A percentile compares a stretch with the other conserved stretches of the same genome.
These are phyloP conservation scores for Triplophysa dalaica DNA, from an alignment of 2,113 vertebrate species.

Conservation along the genomic window DNA sequence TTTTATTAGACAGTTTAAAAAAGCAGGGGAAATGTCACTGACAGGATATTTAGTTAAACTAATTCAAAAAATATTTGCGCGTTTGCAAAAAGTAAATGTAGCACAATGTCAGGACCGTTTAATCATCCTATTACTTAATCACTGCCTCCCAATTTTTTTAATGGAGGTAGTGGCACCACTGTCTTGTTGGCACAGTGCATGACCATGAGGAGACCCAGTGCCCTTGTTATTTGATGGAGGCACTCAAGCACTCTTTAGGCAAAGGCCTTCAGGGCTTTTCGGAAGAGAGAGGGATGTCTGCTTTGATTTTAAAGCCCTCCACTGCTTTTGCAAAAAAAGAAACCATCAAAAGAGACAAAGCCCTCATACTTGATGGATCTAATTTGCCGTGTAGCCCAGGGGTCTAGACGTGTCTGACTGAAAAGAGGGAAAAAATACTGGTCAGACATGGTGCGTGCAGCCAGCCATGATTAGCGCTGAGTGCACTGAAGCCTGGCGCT, in stretches of 20 bases:
- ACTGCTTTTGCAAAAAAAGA: conserved; percentile 5
- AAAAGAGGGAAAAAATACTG: conserved; percentile 21
- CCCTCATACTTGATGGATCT: conserved; percentile 44
- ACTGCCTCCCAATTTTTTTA: background rate
- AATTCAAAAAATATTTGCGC: background rate
- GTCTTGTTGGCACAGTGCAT: conserved; percentile 1
- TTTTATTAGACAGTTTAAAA: background rate
- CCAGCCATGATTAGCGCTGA: conserved; percentile 45
- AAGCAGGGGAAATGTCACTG: background rate
- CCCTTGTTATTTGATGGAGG: conserved; percentile 36
- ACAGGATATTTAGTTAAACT: background rate
- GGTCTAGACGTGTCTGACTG: conserved; percentile 43
- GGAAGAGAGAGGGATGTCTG: background rate
- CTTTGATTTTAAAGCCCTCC: conserved; percentile 22
- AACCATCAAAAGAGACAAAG: conserved; percentile 20
- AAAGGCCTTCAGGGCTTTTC: conserved; percentile 24
- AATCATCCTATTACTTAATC: background rate
- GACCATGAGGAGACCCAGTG: conserved; percentile 39
- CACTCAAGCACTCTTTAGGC: conserved; percentile 22
- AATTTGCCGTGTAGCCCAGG: conserved; percentile 48
- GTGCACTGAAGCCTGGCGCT: conserved; percentile 36
- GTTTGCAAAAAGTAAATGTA: background rate
- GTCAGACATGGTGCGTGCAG: conserved; percentile 46
- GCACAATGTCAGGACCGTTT: background rate
- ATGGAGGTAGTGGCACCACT: background rate